Conservation (phyloP, 2,797 vertebrate genomes). For the Urophycis tenuis region DNA sequence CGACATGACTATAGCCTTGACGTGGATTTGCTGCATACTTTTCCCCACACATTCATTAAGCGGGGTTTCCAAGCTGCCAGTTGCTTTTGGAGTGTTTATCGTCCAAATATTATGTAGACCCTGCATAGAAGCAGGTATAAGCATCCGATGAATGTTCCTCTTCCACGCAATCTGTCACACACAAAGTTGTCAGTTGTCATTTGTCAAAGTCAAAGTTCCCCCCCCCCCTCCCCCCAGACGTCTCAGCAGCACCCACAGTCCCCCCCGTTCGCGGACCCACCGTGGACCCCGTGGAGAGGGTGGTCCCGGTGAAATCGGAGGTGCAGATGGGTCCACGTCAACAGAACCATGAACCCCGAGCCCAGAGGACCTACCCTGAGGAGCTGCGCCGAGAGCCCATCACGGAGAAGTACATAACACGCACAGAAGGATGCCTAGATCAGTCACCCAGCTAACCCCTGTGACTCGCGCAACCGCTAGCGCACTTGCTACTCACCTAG, state of each 20-base stretch:
- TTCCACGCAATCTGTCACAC: too few species aligned
- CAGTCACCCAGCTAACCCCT: neutral
- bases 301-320: constrained; percentile 46
- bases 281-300: constrained; percentile 45
- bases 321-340: constrained; percentile 44
- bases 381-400: constrained; percentile 66
- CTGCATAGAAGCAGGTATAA: neutral
- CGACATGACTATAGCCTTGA: too few species aligned
- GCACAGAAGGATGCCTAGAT: neutral
- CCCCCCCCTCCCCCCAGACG: constrained; percentile 35
- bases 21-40: too few species aligned
- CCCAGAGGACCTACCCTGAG: constrained; percentile 57
- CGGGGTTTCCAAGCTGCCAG: too few species aligned
- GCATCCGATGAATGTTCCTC: too few species aligned
- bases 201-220: constrained; percentile 7
- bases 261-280: constrained; percentile 40
- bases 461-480: neutral
- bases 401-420: constrained; percentile 59
- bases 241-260: constrained; percentile 10
- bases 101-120: neutral
- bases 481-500: too few species aligned
- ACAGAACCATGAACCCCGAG: constrained; percentile 52
- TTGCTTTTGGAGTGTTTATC: neutral
- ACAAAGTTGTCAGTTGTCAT: neutral
- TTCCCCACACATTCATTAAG: too few species aligned